Conservation (phyloP, 2,113 vertebrate species). For the Paramormyrops kingsleyae region DNA sequence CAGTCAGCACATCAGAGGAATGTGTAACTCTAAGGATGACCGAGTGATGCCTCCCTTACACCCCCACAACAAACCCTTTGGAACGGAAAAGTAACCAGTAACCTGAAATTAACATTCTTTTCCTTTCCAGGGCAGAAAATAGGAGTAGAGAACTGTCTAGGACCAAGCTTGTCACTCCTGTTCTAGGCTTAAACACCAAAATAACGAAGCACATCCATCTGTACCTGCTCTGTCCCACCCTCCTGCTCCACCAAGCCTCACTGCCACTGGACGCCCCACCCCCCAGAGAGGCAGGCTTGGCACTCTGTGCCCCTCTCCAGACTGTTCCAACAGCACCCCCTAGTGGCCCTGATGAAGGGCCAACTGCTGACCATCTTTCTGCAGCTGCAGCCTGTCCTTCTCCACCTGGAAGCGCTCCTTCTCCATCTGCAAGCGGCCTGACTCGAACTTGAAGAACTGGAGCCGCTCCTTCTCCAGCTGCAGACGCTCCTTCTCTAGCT, state of each 20-base stretch:
- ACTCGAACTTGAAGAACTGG: conserved; percentile 86
- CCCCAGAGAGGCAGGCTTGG: neutral
- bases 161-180: neutral
- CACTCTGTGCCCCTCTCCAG: neutral
- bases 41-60: neutral
- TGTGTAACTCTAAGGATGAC: neutral
- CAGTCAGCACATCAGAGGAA: neutral
- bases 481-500: conserved; percentile 82
- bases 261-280: neutral
- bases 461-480: conserved; percentile 85
- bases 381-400: conserved; percentile 83
- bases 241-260: neutral
- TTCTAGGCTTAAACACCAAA: neutral
- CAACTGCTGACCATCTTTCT: conserved; percentile 70
- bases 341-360: conserved; percentile 34
- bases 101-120: neutral
- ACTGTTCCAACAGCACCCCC: conserved; percentile 10
- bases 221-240: neutral
- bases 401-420: conserved; percentile 87
- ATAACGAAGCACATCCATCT: neutral
- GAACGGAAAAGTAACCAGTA: neutral
- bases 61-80: neutral
- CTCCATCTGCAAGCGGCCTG: conserved; percentile 83
- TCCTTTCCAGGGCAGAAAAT: neutral
- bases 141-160: neutral